These are phyloP conservation scores for Trichomalopsis sarcophagae DNA, from an alignment of 1,140 invertebrate genomes.

Conservation along the genomic window DNA sequence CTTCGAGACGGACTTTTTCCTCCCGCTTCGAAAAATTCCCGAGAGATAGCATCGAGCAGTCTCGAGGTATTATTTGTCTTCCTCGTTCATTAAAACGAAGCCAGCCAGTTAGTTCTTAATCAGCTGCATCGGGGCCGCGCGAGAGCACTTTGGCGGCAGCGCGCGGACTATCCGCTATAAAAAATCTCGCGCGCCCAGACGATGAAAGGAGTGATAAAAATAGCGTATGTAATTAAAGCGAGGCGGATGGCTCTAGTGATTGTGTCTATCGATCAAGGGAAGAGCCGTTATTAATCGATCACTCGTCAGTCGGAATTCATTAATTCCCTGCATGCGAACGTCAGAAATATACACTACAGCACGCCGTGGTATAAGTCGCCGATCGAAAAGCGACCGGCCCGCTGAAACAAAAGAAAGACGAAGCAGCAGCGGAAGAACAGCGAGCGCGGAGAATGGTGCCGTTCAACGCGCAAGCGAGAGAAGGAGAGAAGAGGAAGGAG, in stretches of 20 bases:
- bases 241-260: conserved; percentile 27
- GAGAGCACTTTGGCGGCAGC: not conserved
- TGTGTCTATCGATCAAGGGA: conserved; percentile 4
- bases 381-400: not conserved
- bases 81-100: not conserved
- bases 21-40: not conserved
- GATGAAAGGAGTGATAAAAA: conserved; percentile 29
- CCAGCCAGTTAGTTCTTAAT: not conserved
- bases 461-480: not conserved
- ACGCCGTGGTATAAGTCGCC: conserved; percentile 36
- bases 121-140: not conserved
- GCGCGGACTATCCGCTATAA: not conserved
- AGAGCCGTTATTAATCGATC: conserved; percentile 40
- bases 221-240: conserved; percentile 42
- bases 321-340: conserved; percentile 28
- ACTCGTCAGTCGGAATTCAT: conserved; percentile 26
- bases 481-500: conserved; percentile 31
- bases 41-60: not conserved
- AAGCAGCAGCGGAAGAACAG: not conserved
- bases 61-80: conserved; percentile 4
- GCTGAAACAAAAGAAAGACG: not conserved
- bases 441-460: not conserved
- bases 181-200: not conserved
- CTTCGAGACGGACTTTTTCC: not conserved
- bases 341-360: conserved; percentile 41